Percentiles rank a stretch among this genome's conserved stretches.
These are phyloP conservation scores for Volucella bombylans DNA, from an alignment of 2,888 invertebrate species.

Conservation along the genomic window DNA sequence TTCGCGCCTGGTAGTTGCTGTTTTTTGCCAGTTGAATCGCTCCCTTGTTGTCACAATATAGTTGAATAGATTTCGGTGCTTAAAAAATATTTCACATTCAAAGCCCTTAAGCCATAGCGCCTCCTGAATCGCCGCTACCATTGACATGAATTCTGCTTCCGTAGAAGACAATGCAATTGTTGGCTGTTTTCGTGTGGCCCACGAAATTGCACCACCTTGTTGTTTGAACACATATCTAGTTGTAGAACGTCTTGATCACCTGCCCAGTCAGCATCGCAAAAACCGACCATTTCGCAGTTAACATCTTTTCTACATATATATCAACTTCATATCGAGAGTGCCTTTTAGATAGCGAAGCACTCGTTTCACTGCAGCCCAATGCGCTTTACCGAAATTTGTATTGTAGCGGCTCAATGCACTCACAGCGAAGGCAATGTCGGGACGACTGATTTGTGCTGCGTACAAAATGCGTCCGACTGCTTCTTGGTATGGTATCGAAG, in stretches of 20 bases:
- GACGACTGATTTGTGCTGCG: constrained; percentile 6
- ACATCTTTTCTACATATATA: no score
- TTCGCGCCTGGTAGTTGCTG: constrained; percentile 54
- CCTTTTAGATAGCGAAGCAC: no score
- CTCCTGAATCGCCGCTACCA: no score
- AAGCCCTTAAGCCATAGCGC: no score
- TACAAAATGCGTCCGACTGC: neutral
- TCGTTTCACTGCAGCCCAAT: neutral
- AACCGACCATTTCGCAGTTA: neutral
- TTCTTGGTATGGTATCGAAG: no score
- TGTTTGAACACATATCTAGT: constrained; percentile 18
- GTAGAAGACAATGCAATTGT: no score
- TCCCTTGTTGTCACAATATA: constrained; percentile 43
- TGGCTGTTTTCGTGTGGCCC: constrained; percentile 25
- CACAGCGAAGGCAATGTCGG: constrained; percentile 26
- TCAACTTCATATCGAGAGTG: no score
- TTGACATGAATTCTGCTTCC: no score
- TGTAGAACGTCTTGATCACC: constrained; percentile 25
- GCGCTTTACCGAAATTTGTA: constrained; percentile 15
- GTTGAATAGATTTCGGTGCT: constrained; percentile 10
- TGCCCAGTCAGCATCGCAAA: constrained; percentile 34
- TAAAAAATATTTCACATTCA: constrained; percentile 37
- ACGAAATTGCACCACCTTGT: constrained; percentile 34
- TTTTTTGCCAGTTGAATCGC: constrained; percentile 35
- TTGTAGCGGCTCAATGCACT: constrained; percentile 19